A percentile compares a stretch with the other conserved stretches of the same genome.
Evolutionary conservation across 2,113 vertebrate species (phyloP).

Genomic region (Actenoides hombroni): DNA sequence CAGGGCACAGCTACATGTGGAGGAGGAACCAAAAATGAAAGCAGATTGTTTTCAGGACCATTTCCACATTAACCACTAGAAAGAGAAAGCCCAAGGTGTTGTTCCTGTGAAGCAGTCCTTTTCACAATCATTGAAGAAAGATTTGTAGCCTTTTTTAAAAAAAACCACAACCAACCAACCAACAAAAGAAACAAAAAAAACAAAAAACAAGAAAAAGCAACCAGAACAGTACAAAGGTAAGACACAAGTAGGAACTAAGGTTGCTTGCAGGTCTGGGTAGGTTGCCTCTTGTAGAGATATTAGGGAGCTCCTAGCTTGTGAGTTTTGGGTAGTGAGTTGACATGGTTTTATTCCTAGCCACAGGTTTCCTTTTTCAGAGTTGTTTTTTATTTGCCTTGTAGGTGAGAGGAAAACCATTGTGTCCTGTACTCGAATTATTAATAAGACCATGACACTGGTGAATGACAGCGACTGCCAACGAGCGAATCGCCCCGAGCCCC

Average conservation of each 20-base stretch:
- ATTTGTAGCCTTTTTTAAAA: not conserved
- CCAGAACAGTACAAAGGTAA: not conserved
- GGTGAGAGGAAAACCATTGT: constrained; percentile 90
- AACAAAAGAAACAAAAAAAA: not conserved
- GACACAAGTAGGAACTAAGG: not conserved
- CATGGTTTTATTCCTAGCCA: not conserved
- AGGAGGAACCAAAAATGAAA: constrained; percentile 23
- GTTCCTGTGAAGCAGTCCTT: not conserved
- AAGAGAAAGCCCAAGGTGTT: not conserved
- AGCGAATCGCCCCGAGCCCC: constrained; percentile 83
- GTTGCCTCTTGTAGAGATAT: not conserved
- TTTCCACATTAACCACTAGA: not conserved
- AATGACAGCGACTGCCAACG: constrained; percentile 86
- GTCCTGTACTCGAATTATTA: constrained; percentile 88
- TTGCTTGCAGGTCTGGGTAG: not conserved
- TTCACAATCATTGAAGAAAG: not conserved
- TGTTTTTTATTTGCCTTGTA: constrained; percentile 40
- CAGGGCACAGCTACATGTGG: not conserved
- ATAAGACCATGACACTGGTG: constrained; percentile 86
- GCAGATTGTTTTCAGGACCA: not conserved
- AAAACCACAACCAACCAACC: not conserved
- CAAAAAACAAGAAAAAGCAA: not conserved
- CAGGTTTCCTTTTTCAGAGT: not conserved
- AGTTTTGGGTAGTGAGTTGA: not conserved
- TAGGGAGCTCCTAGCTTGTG: not conserved